These are phyloP conservation scores for Alethe diademata DNA, from an alignment of 2,113 vertebrate genomes.

Conservation along the genomic window DNA sequence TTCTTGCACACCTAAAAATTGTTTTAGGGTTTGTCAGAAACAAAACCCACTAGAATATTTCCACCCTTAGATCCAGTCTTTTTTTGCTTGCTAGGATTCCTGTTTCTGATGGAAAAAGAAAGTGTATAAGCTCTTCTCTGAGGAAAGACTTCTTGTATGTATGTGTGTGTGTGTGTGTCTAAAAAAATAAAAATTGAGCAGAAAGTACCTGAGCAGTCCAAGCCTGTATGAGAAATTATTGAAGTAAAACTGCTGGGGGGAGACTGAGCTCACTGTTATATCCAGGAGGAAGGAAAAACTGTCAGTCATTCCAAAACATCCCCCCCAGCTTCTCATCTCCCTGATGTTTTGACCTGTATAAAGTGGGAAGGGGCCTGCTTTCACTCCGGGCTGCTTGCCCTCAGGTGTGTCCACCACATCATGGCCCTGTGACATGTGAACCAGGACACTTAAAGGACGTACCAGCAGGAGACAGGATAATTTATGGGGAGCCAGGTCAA, in stretches of 20 bases:
- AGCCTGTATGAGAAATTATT: neutral
- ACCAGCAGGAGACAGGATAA: slow-evolving; percentile 40
- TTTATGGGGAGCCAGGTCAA: slow-evolving; percentile 33
- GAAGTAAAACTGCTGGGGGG: neutral
- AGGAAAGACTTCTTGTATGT: neutral
- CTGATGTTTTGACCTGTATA: neutral
- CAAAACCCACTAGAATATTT: neutral
- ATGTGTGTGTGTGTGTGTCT: neutral
- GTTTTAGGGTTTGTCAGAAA: neutral
- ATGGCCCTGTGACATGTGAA: neutral
- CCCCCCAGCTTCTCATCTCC: neutral
- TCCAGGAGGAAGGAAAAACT: neutral
- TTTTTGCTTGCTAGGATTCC: neutral
- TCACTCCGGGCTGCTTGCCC: neutral
- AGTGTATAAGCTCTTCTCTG: neutral
- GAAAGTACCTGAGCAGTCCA: neutral
- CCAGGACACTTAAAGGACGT: neutral
- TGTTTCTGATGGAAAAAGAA: neutral
- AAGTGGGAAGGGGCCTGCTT: neutral
- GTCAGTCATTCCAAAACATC: neutral
- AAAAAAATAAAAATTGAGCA: neutral
- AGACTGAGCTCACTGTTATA: neutral
- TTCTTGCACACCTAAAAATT: neutral
- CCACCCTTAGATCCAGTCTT: neutral
- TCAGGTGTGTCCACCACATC: neutral